These are phyloP conservation scores for Ormia ochracea DNA, from an alignment of 2,888 invertebrate genomes.

Conservation along the genomic window DNA sequence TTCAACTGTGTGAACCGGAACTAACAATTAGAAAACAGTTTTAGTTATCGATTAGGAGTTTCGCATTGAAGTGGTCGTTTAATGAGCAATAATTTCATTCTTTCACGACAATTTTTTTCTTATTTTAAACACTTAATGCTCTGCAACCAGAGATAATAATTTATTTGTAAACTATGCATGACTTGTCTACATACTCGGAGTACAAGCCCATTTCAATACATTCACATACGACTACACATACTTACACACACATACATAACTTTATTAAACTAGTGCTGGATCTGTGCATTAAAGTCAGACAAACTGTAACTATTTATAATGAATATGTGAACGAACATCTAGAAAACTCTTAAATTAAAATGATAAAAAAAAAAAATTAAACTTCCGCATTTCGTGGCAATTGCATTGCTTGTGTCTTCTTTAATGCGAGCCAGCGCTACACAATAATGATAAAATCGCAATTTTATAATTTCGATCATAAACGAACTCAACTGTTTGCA, in stretches of 20 bases:
- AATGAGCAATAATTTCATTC: not conserved
- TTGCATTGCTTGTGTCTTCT: not conserved
- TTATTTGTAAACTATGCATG: slow-evolving; percentile 23
- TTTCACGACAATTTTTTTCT: not conserved
- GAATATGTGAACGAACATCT: slow-evolving; percentile 3
- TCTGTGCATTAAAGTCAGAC: not conserved
- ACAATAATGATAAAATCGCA: not conserved
- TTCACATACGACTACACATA: no score
- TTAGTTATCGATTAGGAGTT: no score
- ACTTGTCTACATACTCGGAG: no score
- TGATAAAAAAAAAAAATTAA: slow-evolving; percentile 24
- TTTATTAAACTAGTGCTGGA: not conserved
- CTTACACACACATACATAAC: not conserved
- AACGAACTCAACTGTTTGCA: slow-evolving; percentile 1
- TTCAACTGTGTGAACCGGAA: no score
- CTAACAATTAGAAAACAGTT: not conserved
- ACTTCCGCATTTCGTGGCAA: slow-evolving; percentile 49
- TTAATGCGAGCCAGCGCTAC: not conserved
- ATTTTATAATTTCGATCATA: slow-evolving; percentile 13
- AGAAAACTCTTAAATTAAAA: slow-evolving; percentile 30
- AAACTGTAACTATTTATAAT: slow-evolving; percentile 5
- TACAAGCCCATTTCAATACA: no score
- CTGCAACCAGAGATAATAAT: slow-evolving; percentile 22
- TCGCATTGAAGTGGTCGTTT: not conserved
- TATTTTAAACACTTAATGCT: slow-evolving; percentile 20